Evolutionary conservation across 2,797 vertebrate species (phyloP).

Genomic region (Orestias chungarensis): DNA sequence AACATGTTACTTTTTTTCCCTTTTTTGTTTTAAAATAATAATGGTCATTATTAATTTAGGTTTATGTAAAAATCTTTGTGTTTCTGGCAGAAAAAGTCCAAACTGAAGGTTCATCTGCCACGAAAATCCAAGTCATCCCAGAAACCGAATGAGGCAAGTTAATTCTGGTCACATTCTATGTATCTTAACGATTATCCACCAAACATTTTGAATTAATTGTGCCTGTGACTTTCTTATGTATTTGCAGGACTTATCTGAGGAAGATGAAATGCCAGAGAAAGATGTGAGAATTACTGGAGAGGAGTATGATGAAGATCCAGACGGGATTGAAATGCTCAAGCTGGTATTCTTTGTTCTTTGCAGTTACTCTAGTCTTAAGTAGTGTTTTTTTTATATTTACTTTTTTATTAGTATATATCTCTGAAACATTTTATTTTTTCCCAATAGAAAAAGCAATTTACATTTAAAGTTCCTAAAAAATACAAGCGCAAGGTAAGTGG

Average conservation of each 20-base stretch:
- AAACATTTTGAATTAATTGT: background rate
- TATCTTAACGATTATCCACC: slow-evolving; percentile 1
- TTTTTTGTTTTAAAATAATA: background rate
- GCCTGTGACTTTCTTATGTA: rapidly evolving
- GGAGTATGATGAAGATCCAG: slow-evolving; percentile 16
- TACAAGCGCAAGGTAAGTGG: slow-evolving; percentile 49
- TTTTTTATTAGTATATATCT: background rate
- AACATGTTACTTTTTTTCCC: slow-evolving; percentile 41
- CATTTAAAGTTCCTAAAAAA: slow-evolving; percentile 45
- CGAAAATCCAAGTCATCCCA: slow-evolving; percentile 5
- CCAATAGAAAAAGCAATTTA: slow-evolving; percentile 57
- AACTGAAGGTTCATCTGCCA: slow-evolving; percentile 17
- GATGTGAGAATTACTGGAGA: slow-evolving; percentile 12
- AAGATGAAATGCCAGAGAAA: slow-evolving; percentile 25
- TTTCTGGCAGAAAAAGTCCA: slow-evolving; percentile 34
- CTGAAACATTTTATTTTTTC: background rate
- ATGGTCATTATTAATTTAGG: too few relatives aligned
- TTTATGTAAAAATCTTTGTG: too few relatives aligned
- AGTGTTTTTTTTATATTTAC: background rate
- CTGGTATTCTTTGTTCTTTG: slow-evolving; percentile 33
- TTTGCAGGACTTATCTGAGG: slow-evolving; percentile 40
- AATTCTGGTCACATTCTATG: slow-evolving; percentile 2
- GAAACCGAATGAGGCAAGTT: background rate
- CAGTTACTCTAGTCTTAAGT: background rate
- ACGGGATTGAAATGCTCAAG: slow-evolving; percentile 50